These are phyloP conservation scores for Catocala fraxini DNA, from an alignment of 2,888 invertebrate genomes.

Conservation along the genomic window DNA sequence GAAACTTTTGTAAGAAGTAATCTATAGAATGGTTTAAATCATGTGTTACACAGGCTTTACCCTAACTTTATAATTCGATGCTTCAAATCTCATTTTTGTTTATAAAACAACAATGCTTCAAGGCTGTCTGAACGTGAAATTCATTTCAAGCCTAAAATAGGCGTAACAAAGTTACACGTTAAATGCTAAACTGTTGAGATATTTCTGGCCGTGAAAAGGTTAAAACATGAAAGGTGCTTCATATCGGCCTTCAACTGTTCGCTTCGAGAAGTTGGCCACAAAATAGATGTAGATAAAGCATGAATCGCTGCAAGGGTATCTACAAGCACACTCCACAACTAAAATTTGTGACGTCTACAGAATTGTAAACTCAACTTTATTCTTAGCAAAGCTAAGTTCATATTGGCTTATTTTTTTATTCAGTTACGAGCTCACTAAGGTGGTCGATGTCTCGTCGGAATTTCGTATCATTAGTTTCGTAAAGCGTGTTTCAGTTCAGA, in stretches of 20 bases:
- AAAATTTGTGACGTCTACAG: slow-evolving; percentile 32
- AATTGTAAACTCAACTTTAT: slow-evolving; percentile 20
- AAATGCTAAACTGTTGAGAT: slow-evolving; percentile 24
- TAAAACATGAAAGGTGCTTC: slow-evolving; percentile 52
- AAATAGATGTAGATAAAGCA: slow-evolving; percentile 74
- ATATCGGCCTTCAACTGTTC: slow-evolving; percentile 61
- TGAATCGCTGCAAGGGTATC: slow-evolving; percentile 51
- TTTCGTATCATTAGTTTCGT: slow-evolving; percentile 53
- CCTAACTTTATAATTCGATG: no score
- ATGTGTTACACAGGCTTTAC: no score
- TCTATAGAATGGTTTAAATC: no score
- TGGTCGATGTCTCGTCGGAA: slow-evolving; percentile 35
- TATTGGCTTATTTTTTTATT: slow-evolving; percentile 15
- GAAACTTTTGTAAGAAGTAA: no score
- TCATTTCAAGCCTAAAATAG: background rate
- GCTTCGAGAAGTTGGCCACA: slow-evolving; percentile 29
- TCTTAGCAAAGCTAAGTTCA: background rate
- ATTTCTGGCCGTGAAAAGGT: slow-evolving; percentile 57
- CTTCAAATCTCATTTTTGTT: no score
- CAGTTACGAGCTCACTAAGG: slow-evolving; percentile 22
- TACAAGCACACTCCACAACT: slow-evolving; percentile 41
- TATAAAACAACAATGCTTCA: no score
- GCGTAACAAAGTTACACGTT: background rate
- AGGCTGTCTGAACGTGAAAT: background rate
- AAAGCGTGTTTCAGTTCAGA: slow-evolving; percentile 46